Conservation (phyloP, 2,113 vertebrate species). For the Hiodon tergisus region DNA sequence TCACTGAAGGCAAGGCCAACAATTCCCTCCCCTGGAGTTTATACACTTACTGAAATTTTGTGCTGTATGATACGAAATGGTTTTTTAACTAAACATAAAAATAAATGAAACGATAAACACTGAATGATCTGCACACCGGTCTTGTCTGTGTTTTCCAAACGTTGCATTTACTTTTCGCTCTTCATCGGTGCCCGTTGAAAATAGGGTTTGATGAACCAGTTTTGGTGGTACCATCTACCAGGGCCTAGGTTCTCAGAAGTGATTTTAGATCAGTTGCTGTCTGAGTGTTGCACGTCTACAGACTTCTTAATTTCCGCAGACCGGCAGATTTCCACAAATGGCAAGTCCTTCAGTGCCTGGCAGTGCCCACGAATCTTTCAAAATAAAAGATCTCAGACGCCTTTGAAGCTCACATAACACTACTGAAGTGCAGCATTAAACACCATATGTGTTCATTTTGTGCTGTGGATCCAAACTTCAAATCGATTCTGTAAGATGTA, state of each 20-base stretch:
- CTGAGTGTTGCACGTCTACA: not conserved
- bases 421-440: not conserved
- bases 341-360: not conserved
- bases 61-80: too few relatives aligned
- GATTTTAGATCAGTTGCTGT: not conserved
- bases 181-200: too few relatives aligned
- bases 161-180: too few relatives aligned
- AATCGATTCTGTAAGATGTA: not conserved
- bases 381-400: not conserved
- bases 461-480: constrained; percentile 4
- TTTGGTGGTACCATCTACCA: not conserved
- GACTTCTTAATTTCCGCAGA: not conserved
- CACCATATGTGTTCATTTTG: not conserved
- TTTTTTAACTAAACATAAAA: too few relatives aligned
- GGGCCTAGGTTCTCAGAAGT: not conserved
- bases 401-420: not conserved
- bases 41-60: too few relatives aligned
- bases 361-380: not conserved
- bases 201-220: too few relatives aligned
- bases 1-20: too few relatives aligned
- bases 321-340: constrained; percentile 10
- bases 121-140: too few relatives aligned
- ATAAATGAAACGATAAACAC: too few relatives aligned
- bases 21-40: too few relatives aligned
- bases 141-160: too few relatives aligned